These are phyloP conservation scores for Phalacrocorax pelagicus DNA, from an alignment of 2,113 vertebrate species.

Conservation along the genomic window DNA sequence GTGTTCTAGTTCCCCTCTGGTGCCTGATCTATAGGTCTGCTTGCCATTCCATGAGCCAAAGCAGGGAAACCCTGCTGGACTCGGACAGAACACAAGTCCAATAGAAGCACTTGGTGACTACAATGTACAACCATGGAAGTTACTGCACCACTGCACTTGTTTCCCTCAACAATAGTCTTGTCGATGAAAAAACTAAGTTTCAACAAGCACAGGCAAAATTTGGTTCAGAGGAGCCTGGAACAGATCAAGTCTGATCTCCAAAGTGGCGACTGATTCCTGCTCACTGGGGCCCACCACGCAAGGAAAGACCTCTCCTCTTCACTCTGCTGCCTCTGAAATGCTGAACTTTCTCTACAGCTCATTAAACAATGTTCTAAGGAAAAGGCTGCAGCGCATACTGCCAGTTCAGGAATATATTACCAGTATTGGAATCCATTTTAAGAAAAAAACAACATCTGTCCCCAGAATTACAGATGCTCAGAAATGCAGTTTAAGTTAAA, in stretches of 20 bases:
- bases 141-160: background rate
- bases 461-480: background rate
- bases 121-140: background rate
- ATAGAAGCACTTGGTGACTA: background rate
- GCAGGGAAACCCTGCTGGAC: background rate
- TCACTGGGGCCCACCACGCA: background rate
- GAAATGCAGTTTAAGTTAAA: background rate
- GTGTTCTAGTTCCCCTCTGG: background rate
- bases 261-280: background rate
- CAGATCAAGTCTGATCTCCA: background rate
- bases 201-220: background rate
- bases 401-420: background rate
- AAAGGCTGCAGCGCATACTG: background rate
- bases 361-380: background rate
- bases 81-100: background rate
- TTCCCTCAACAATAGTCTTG: background rate
- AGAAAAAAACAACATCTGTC: background rate
- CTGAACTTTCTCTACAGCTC: background rate
- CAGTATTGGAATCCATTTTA: background rate
- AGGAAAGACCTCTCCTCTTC: background rate
- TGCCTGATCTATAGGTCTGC: background rate
- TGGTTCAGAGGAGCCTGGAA: background rate
- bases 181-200: background rate
- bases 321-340: background rate
- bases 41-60: background rate